Percentiles rank a stretch among this genome's conserved stretches.
phyloP scores from a whole-genome alignment of 2,888 invertebrate species.

The Eupithecia vulgata region DNA sequence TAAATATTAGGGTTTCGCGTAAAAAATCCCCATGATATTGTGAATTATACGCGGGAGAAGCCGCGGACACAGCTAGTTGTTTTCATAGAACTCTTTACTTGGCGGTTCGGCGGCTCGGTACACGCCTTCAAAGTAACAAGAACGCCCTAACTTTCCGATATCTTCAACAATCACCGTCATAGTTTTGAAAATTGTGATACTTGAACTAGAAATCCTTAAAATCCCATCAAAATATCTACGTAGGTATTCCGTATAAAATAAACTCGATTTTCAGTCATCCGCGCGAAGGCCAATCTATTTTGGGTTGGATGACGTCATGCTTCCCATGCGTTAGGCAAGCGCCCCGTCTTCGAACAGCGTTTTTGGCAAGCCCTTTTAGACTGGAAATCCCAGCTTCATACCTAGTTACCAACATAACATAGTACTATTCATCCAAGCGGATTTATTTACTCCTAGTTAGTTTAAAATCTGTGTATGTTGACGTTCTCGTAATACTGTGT shows the following conservation, averaged over 20 bases:
- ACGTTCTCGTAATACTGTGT: too few relatives aligned
- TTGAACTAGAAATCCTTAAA: not conserved
- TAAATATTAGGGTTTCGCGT: too few relatives aligned
- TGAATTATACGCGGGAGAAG: too few relatives aligned
- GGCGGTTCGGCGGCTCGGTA: too few relatives aligned
- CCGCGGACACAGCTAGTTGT: too few relatives aligned
- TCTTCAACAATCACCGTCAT: not conserved
- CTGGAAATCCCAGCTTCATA: not conserved
- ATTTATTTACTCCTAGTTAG: too few relatives aligned
- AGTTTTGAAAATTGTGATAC: too few relatives aligned
- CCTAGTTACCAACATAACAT: not conserved
- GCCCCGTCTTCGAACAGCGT: conserved; percentile 26
- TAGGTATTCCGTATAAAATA: conserved; percentile 49
- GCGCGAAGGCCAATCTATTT: conserved; percentile 74
- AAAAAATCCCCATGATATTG: too few relatives aligned
- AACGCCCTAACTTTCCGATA: too few relatives aligned
- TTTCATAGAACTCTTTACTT: too few relatives aligned
- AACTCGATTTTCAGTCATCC: conserved; percentile 69
- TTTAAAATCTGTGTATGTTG: too few relatives aligned
- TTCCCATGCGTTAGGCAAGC: conserved; percentile 64
- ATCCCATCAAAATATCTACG: not conserved
- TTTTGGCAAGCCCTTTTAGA: conserved; percentile 35
- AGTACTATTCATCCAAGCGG: not conserved
- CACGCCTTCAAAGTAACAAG: too few relatives aligned
- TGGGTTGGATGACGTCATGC: conserved; percentile 64